Base-by-base conservation (phyloP, 2,797 vertebrate genomes). In the Mormyrops attenuatus region DNA sequence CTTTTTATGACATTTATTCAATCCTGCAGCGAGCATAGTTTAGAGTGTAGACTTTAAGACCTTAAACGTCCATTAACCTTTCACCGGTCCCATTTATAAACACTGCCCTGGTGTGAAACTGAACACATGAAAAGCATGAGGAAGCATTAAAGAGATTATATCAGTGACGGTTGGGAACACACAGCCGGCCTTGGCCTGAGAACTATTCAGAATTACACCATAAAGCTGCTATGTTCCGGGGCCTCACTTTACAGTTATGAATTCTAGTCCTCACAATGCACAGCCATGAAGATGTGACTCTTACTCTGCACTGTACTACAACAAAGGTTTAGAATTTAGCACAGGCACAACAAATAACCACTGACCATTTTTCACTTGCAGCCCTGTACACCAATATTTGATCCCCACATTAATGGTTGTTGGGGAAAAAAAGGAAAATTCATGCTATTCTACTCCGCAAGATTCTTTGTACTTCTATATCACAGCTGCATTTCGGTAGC, bases 1-100 rank as follows among this genome's bases (percentile, higher is more conserved):
- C 17, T n/a, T 82, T 82, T 82, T 82, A 82, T 82, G 17, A 82
- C 77, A 47, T 82, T 82, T 82, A 47, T 82, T 82, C 34, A 82
- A 44, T 41, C 77, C 77, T 47, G 41, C 41, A 47, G 77, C 17
- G 77, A 82, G 6, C 15, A n/a, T 17, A 41, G 77, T 82, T 20
- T 82, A 82, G 77, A 41, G 5, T 47, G 41, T 17, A 47, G 34
- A 47, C 34, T 47, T 47, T 82, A 82, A 82, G 34, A 41, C 34
- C 41, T 47, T n/a, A 47, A 82, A 82, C 41, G 77, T 41, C 34
- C 41, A 47, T 82, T 82, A 82, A 82, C 77, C 77, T 82, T 82
- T 82, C 38, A 82, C 77, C 77, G 26, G 34, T 11, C 20, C 77
- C 77, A 41, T 82, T 82, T 47, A 47, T 82, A 82, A 82, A 82